Evolutionary conservation across 2,113 vertebrate genomes (phyloP).

Genomic region (Vimba vimba): DNA sequence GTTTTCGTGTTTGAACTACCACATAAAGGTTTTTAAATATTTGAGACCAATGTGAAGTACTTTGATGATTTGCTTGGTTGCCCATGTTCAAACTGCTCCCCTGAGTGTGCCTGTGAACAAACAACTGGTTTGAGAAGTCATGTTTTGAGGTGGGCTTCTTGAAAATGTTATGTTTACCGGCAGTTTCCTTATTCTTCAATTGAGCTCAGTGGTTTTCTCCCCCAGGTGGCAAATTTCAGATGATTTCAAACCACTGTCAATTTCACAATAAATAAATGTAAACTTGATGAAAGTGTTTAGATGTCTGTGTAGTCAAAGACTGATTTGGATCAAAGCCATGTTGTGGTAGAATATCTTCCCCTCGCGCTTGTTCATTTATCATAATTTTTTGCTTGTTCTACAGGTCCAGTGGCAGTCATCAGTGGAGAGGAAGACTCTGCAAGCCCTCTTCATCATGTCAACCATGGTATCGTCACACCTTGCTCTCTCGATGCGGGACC

Average conservation of each 20-base stretch:
- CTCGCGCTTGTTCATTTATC: neutral
- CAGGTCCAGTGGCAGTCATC: constrained; percentile 96
- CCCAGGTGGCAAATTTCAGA: constrained; percentile 5
- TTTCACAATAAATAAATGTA: neutral
- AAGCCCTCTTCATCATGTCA: constrained; percentile 97
- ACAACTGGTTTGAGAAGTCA: constrained; percentile 20
- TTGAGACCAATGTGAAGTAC: neutral
- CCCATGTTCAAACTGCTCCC: constrained; percentile 2
- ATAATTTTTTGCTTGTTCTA: neutral
- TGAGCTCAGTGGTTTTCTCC: constrained; percentile 10
- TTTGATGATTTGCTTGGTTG: constrained; percentile 30
- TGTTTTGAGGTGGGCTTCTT: constrained; percentile 31
- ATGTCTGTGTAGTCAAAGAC: neutral
- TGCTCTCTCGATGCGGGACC: constrained; percentile 89
- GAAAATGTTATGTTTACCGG: constrained; percentile 2
- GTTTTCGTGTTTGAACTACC: neutral
- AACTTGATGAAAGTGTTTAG: neutral
- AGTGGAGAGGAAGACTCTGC: constrained; percentile 97
- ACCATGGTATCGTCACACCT: constrained; percentile 92
- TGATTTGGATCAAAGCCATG: neutral
- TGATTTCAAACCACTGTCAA: constrained; percentile 7
- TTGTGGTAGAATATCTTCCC: neutral
- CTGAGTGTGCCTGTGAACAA: constrained; percentile 18
- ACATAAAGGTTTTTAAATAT: neutral
- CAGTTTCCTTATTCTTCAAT: neutral